Evolutionary conservation across 2,797 vertebrate species (phyloP).

Genomic region (Dipus sagitta): DNA sequence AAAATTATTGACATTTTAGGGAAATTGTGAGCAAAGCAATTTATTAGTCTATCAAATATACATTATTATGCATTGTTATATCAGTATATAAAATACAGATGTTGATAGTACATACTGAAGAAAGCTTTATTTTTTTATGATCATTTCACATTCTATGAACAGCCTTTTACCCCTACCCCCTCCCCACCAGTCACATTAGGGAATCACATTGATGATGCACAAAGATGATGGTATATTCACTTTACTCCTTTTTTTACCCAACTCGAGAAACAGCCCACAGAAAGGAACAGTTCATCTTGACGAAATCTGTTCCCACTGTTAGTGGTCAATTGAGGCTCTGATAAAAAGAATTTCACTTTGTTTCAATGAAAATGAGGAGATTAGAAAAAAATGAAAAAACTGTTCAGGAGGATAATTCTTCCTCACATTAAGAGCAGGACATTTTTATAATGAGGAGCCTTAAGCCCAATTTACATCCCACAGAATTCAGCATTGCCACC

Average conservation of each 20-base stretch:
- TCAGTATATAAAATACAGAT: not conserved
- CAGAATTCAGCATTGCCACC: slow-evolving; percentile 81
- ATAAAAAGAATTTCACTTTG: slow-evolving; percentile 67
- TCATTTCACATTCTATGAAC: not conserved
- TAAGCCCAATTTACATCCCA: slow-evolving; percentile 82
- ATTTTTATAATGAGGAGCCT: slow-evolving; percentile 68
- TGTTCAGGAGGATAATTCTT: slow-evolving; percentile 76
- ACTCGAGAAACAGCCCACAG: not conserved
- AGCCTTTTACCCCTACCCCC: not conserved
- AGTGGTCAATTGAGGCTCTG: not conserved
- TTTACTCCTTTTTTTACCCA: not conserved
- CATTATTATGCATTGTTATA: not conserved
- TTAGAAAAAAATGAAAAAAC: slow-evolving; percentile 67
- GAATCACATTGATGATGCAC: not conserved
- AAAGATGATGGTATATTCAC: not conserved
- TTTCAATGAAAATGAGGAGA: slow-evolving; percentile 75
- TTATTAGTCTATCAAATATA: not conserved
- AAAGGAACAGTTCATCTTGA: slow-evolving; percentile 6
- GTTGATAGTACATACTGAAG: not conserved
- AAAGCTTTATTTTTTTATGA: not conserved
- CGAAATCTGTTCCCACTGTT: not conserved
- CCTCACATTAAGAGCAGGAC: slow-evolving; percentile 75
- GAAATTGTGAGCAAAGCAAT: not conserved
- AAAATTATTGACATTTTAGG: not conserved
- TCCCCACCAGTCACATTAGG: not conserved